phyloP scores from a whole-genome alignment of 2,888 invertebrate species.

The Clitarchus hookeri region DNA sequence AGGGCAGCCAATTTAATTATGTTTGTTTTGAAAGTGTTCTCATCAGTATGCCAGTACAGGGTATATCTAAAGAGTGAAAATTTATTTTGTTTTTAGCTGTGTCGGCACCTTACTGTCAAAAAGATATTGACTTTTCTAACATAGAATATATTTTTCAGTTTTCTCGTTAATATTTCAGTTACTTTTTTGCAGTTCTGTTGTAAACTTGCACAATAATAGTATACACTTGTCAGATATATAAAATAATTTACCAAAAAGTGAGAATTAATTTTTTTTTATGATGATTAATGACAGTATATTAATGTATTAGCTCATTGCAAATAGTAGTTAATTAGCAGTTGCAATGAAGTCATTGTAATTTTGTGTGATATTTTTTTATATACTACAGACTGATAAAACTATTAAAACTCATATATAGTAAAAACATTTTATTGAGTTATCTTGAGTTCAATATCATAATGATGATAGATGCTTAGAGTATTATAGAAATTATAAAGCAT shows the following conservation, averaged over 20 bases:
- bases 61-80: too few species aligned
- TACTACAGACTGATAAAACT: background rate
- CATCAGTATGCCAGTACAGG: too few species aligned
- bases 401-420: conserved; percentile 23
- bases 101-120: background rate
- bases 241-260: background rate
- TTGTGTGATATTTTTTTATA: background rate
- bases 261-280: background rate
- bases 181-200: background rate
- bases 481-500: background rate
- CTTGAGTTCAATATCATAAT: conserved; percentile 28
- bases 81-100: too few species aligned
- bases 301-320: background rate
- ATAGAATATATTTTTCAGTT: background rate
- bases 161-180: background rate
- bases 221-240: background rate
- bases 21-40: too few species aligned
- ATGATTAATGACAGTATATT: background rate
- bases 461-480: background rate
- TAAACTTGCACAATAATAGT: too few species aligned
- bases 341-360: conserved; percentile 6
- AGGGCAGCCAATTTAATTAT: too few species aligned
- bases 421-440: conserved; percentile 27
- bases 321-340: background rate
- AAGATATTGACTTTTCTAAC: background rate